Evolutionary conservation across 2,113 vertebrate species (phyloP), one percentile per base, ranked within the genome.

Genomic region (Hiodon alosoides): DNA sequence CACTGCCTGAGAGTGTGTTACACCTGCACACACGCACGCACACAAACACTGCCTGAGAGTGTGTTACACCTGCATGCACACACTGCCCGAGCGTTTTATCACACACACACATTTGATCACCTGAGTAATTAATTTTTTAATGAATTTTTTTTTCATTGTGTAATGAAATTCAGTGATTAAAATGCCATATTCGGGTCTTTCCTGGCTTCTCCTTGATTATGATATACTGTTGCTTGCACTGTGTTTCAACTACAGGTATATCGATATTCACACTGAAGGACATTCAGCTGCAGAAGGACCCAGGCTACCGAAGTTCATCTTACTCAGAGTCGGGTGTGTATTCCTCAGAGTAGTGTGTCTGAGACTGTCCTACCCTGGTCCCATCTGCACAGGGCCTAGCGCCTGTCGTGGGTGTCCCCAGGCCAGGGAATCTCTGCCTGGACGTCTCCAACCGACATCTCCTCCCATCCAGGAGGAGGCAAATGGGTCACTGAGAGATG

Each of bases 181-280:
- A 31, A 31, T 31, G 31, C 31, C 31, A 31, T 31, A 31, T 31
- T 31, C 31, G 0, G 31, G 31, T 31, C 31, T 31, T 31, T 31
- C 31, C 31, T 31, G 31, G 31, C 31, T 6, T 58, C 8, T 62
- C 74, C 78, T 57, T 75, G 31, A 31, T 5, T 57, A 7, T 13
- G 4, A 55, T 31, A 3, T 16, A 64, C 54, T 60, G 11, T 46
- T 55, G 2, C 72, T 54, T 17, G 57, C 61, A 5, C 46, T 10
- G 11, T 72, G 48, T 73, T 52, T 54, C 9, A 79, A 46, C 83
- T 14, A 9, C 87, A 99, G 97, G 86, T 85, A 82, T 95, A 77
- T 98, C 97, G 71, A 94, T 99, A 92, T 99, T 99, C 91, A 98
- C 95, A 81, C 90, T 98, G 90, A 98, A 98, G 89, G 97, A 98